Base-by-base conservation (phyloP, 2,888 invertebrate genomes). In the Eristalis intricaria region DNA sequence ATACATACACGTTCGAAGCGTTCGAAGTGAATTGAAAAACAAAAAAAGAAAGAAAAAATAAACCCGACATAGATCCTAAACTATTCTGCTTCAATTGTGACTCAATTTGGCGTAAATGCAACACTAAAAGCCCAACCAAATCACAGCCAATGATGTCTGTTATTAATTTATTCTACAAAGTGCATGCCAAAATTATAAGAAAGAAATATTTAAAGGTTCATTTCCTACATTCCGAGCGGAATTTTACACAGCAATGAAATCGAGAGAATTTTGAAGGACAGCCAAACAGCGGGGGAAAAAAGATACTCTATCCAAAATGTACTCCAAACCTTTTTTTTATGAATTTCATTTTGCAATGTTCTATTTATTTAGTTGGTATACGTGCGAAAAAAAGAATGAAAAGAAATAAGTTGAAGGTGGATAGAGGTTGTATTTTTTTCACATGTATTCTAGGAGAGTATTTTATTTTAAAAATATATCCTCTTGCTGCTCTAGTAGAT, bases 251-350 rank as follows among this genome's bases (percentile, higher is more conserved):
- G 68, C 87, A 87, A 79, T 83, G 83, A 86, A 86, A 74, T 70
- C 22, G 68, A 78, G 43, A 74, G 22, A 70, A 73, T 74, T 86
- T 86, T 87, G 75, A 87, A 87, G 83, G 83, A 87, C 86, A 79
- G 50, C 43, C 63, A 66, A 43, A 60, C 76, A 70, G 77, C 82
- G 2, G 65, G n/a, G n/a, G 26, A 26, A 65, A 40, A 70, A 71
- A 29, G 1, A 29, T 5, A 64, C 23, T 61, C 11, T 22, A 43
- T 15, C 50, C 19, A 26, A 60, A 26, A n/a, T 50, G 73, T 68
- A 35, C 43, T 63, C 22, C 19, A 32, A 8, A 4, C 22, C n/a
- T 71, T 43, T 38, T 60, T 65, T 56, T 22, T 65, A 38, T 35
- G n/a, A 71, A 58, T 65, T 78, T 22, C 38, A 69, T 75, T 81